Base-by-base conservation (phyloP, 2,113 vertebrate genomes). In the Rhadina sibilatrix region DNA sequence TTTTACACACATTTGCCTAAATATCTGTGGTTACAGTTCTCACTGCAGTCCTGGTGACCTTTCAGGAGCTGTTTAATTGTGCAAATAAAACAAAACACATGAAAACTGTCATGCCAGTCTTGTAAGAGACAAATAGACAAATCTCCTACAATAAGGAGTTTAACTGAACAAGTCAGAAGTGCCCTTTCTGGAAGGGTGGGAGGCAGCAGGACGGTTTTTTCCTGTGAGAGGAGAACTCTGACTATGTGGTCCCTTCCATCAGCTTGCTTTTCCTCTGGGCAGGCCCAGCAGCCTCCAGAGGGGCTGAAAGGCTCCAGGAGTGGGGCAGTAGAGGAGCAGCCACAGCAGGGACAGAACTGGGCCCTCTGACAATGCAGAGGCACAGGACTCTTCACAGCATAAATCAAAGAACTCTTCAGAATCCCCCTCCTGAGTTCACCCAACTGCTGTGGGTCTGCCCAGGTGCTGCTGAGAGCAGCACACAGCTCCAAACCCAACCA, bases 311-410 rank as follows among this genome's bases (percentile, higher is more conserved):
- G 47, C 46, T 53, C 12, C 0, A 0, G 80, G 15, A 37, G 5
- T 0, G 0, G 15, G 22, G 37, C n/a, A 30, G 54, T 24, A 59
- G 38, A n/a, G 7, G 22, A 57, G 22, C 12, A 81, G 56, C 17
- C 49, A 18, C 0, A 3, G 74, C 30, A 49, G 31, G 35, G 35
- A 63, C 61, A 42, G 61, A 64, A 16, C 83, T 3, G 30, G 68
- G 42, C 6, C 30, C 76, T 83, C 10, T 1, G 38, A 53, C 15
- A 18, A 38, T 5, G 24, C 56, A 50, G 37, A 30, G n/a, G 47
- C 76, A 83, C 40, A 23, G 10, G 42, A 22, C n/a, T 57, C 54
- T 30, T 27, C n/a, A 18, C 9, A 50, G 69, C 54, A 37, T 5
- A 82, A 89, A 76, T 18, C 82, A 71, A 23, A 46, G 10, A 64